These are phyloP conservation scores for Bombus waltoni DNA, from an alignment of 1,140 invertebrate genomes.

Conservation along the genomic window DNA sequence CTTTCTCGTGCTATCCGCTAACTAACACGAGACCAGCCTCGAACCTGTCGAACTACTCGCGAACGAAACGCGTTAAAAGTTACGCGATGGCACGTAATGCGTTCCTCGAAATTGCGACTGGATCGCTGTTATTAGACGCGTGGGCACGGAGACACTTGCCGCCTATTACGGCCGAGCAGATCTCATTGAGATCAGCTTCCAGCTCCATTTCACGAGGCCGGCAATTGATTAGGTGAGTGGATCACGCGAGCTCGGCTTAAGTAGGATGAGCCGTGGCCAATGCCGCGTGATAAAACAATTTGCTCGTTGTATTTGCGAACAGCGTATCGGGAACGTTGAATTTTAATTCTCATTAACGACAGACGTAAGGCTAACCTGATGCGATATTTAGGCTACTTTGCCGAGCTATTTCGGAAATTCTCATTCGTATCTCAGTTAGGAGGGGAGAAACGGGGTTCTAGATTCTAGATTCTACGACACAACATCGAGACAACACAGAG, in stretches of 20 bases:
- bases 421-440: no score
- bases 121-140: not conserved
- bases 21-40: not conserved
- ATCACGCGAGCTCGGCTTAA: conserved; percentile 26
- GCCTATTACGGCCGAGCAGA: conserved; percentile 13
- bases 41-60: not conserved
- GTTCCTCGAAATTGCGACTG: not conserved
- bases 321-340: not conserved
- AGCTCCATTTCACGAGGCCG: conserved; percentile 5
- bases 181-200: conserved; percentile 43
- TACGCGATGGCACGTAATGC: not conserved
- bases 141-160: not conserved
- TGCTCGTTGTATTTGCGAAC: no score
- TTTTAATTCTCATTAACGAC: not conserved
- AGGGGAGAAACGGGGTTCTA: no score
- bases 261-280: conserved; percentile 28
- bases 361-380: no score
- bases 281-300: conserved; percentile 25
- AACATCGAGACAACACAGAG: conserved; percentile 45
- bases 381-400: no score
- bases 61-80: not conserved
- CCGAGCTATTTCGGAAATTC: no score
- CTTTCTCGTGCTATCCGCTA: not conserved
- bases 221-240: conserved; percentile 37
- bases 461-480: conserved; percentile 21